These are phyloP conservation scores for Phymastichus coffea DNA, from an alignment of 1,140 invertebrate genomes.

Conservation along the genomic window DNA sequence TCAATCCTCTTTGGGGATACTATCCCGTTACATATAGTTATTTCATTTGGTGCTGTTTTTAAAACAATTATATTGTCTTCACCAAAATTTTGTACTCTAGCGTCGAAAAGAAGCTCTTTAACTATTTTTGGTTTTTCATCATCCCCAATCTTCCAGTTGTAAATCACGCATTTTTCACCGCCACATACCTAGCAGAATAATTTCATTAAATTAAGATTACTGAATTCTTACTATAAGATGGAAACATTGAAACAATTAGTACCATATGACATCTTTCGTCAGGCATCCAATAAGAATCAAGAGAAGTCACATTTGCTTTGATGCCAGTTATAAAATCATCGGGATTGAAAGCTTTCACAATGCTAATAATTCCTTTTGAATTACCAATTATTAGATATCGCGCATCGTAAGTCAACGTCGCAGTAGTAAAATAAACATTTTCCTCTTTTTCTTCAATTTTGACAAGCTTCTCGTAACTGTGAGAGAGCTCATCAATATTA, in stretches of 20 bases:
- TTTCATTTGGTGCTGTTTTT: conserved; percentile 40
- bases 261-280: conserved; percentile 46
- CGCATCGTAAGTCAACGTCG: conserved; percentile 49
- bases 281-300: conserved; percentile 47
- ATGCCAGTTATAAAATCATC: conserved; percentile 41
- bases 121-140: conserved; percentile 35
- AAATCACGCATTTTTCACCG: conserved; percentile 41
- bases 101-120: conserved; percentile 44
- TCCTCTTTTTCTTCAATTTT: conserved; percentile 34
- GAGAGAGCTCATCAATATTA: conserved; percentile 31
- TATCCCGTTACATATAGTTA: conserved; percentile 35
- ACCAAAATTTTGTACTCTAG: conserved; percentile 37
- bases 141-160: conserved; percentile 44
- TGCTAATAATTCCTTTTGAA: conserved; percentile 43
- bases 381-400: conserved; percentile 47
- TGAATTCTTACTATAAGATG: neutral
- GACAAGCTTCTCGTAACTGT: conserved; percentile 37
- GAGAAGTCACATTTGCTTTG: conserved; percentile 41
- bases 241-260: conserved; percentile 8
- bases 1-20: conserved; percentile 31
- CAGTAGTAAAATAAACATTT: conserved; percentile 36
- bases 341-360: conserved; percentile 36
- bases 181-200: conserved; percentile 46
- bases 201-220: neutral
- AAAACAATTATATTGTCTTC: conserved; percentile 39